Base-by-base conservation (phyloP, 2,888 invertebrate species). In the Leptinotarsa peninsularis region DNA sequence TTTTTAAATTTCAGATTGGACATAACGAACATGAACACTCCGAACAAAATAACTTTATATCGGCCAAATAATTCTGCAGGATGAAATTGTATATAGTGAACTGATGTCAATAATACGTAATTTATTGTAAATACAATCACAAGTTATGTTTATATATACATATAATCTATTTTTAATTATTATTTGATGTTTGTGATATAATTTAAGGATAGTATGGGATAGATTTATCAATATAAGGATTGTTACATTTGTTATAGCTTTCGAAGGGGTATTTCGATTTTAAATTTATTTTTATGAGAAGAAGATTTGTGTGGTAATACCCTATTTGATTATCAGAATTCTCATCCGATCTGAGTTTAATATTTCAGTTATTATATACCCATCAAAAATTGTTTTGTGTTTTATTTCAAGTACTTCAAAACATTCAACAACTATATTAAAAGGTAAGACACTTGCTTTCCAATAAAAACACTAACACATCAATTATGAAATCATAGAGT, bases 1-100 rank as follows among this genome's bases (percentile, higher is more conserved):
- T 71, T 60, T 23, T 33, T 63, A 49, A 3, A 43, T 91, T 89
- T 75, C 89, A 93, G 93, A 85, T 88, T 90, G 87, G 94, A 94
- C 83, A 91, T 94, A 72, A 89, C 90, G 81, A 90, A 91, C 76
- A 93, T 94, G 93, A 93, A 93, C 50, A 89, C 91, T 66, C 93
- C 94, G 5, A 94, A 94, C 85, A 91, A 90, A 82, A 93, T 94
- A 82, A 93, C 92, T 83, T 88, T 92, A 70, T 85, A 81, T 73
- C 81, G 87, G 75, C 87, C 86, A 33, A 86, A 81, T 74, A 87
- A 87, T 83, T 88, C 87, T 27, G 87, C 88, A 49, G 88, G 88
- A 79, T 88, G 84, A 83, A 58, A 10, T 15, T 27, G 14, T 54
- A 54, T 50, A 27, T 33, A 67, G 17, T 10, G 43, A 43, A 67